These are phyloP conservation scores for Patiria miniata DNA, from an alignment of 35 echinoderm and acorn worm species.

Conservation along the genomic window DNA sequence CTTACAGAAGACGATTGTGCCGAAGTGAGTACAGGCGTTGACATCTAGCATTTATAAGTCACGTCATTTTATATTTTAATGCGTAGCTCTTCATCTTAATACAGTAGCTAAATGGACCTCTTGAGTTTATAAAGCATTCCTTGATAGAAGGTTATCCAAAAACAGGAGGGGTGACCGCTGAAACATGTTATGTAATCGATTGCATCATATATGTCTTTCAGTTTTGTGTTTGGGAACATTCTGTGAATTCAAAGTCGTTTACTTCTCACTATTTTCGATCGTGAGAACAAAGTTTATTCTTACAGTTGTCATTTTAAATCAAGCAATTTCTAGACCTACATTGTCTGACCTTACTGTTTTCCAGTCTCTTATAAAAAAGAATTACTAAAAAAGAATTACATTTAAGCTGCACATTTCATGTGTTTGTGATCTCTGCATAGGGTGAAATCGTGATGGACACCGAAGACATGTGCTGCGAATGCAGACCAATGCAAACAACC, in stretches of 20 bases:
- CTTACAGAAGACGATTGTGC: conserved; percentile 36
- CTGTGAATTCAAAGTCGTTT: too few species aligned
- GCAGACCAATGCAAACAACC: conserved; percentile 39
- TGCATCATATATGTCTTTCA: too few species aligned
- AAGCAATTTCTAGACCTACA: too few species aligned
- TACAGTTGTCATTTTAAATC: too few species aligned
- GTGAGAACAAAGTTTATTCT: too few species aligned
- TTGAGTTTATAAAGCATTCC: not conserved
- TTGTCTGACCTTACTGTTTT: not conserved
- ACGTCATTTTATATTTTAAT: not conserved
- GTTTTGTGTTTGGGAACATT: too few species aligned
- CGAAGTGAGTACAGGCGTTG: conserved; percentile 39
- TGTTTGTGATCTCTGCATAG: not conserved
- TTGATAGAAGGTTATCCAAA: too few species aligned
- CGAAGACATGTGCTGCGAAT: conserved; percentile 44
- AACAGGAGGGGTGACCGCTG: too few species aligned
- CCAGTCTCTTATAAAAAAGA: not conserved
- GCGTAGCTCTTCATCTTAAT: not conserved
- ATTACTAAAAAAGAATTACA: not conserved
- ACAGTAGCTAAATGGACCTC: not conserved
- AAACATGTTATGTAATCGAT: too few species aligned
- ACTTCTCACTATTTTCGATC: too few species aligned
- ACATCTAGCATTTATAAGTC: not conserved
- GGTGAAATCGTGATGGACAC: conserved; percentile 26
- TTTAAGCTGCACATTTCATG: not conserved